Conservation (phyloP, 2,113 vertebrate species). For the Scolopax mira region DNA sequence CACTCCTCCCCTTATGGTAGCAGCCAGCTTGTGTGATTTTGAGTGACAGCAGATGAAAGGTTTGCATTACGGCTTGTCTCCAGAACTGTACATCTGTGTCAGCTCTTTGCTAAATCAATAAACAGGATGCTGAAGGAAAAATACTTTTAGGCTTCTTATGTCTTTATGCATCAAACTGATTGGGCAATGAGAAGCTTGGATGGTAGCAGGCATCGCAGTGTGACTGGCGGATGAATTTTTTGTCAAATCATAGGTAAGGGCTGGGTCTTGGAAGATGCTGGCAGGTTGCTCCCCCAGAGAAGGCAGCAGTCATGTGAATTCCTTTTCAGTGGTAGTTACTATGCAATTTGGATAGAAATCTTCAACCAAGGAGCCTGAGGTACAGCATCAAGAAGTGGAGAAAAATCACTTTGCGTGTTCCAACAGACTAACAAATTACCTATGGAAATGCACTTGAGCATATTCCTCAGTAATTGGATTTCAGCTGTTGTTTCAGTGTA, state of each 20-base stretch:
- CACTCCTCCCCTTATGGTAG: neutral
- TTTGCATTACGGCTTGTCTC: conserved; percentile 29
- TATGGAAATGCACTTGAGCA: conserved; percentile 69
- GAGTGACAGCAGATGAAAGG: conserved; percentile 55
- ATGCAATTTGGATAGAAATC: neutral
- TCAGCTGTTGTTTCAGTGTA: conserved; percentile 63
- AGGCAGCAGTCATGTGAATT: neutral
- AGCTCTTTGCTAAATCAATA: conserved; percentile 62
- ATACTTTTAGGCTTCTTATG: conserved; percentile 20
- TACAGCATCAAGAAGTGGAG: conserved; percentile 31
- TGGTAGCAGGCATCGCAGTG: neutral
- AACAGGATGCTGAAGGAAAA: conserved; percentile 46
- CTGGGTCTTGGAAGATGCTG: neutral
- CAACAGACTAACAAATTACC: conserved; percentile 69
- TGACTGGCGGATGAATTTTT: neutral
- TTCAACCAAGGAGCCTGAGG: neutral
- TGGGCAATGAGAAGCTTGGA: neutral
- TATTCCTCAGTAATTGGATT: conserved; percentile 67
- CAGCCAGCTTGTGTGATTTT: neutral
- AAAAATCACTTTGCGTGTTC: conserved; percentile 65
- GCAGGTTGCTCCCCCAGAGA: neutral
- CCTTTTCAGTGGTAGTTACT: neutral
- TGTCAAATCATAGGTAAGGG: neutral
- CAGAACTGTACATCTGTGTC: conserved; percentile 35
- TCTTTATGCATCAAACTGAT: conserved; percentile 24